Percentiles rank a stretch among this genome's conserved stretches.
These are phyloP conservation scores for Notolabrus celidotus DNA, from an alignment of 2,797 vertebrate genomes.

Conservation along the genomic window DNA sequence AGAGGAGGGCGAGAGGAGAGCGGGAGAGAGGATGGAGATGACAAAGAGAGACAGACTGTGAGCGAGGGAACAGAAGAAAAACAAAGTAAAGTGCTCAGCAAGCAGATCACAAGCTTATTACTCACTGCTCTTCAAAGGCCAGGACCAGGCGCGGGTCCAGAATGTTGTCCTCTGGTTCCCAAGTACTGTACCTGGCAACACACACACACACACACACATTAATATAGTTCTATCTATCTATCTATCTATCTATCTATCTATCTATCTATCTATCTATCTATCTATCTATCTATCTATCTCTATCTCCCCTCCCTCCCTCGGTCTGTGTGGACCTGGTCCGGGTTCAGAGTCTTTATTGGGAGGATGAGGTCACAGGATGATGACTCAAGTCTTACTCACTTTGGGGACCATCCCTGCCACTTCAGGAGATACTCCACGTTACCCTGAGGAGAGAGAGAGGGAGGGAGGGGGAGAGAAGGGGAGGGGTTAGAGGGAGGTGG, in stretches of 20 bases:
- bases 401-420: conserved; percentile 98
- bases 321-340: no score
- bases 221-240: neutral
- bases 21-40: no score
- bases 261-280: neutral
- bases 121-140: conserved; percentile 98
- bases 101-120: conserved; percentile 29
- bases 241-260: neutral
- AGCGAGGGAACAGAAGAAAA: conserved; percentile 17
- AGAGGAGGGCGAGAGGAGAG: no score
- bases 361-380: conserved; percentile 64
- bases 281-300: neutral
- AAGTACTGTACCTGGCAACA: conserved; percentile 94
- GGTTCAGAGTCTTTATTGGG: conserved; percentile 14
- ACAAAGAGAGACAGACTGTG: conserved; percentile 17
- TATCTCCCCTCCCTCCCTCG: no score
- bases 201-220: conserved; percentile 5
- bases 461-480: conserved; percentile 28
- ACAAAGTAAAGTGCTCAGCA: neutral
- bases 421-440: conserved; percentile 98
- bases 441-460: conserved; percentile 82
- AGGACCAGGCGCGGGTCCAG: conserved; percentile 96
- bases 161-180: conserved; percentile 99
- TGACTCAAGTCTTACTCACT: conserved; percentile 90
- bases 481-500: neutral